phyloP scores from a whole-genome alignment of 2,888 invertebrate genomes.

The Trachelus iudaicus region DNA sequence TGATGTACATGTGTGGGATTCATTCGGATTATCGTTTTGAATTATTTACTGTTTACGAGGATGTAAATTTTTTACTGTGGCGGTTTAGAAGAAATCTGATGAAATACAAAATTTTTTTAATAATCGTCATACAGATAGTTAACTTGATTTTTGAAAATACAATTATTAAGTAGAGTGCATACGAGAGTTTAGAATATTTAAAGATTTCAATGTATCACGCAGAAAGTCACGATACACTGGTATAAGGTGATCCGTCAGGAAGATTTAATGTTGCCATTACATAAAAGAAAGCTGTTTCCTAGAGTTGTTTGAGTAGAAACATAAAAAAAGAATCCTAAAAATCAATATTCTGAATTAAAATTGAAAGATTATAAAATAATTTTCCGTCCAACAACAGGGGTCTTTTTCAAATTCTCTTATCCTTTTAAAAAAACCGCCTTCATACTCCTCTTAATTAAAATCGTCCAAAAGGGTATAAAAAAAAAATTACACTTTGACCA shows the following conservation, averaged over 20 bases:
- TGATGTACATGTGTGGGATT: background rate
- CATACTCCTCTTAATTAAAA: background rate
- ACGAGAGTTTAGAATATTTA: too few species aligned
- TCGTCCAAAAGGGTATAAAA: background rate
- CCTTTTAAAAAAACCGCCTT: background rate
- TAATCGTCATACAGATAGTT: background rate
- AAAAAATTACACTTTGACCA: background rate
- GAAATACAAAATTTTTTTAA: background rate
- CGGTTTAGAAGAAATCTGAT: background rate
- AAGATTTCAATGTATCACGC: background rate
- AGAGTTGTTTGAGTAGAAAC: slow-evolving; percentile 4
- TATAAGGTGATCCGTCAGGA: background rate
- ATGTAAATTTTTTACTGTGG: background rate
- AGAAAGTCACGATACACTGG: background rate
- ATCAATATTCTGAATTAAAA: background rate
- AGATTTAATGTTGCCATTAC: background rate
- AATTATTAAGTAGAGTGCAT: too few species aligned
- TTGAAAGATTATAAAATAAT: background rate
- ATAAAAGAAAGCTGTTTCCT: slow-evolving; percentile 21
- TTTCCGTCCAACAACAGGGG: background rate
- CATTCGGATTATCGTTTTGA: background rate
- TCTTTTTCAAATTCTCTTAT: too few species aligned
- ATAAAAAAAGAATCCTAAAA: background rate
- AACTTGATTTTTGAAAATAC: too few species aligned
- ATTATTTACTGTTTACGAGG: background rate